These are phyloP conservation scores for Dione vanillae DNA, from an alignment of 2,888 invertebrate species.

Conservation along the genomic window DNA sequence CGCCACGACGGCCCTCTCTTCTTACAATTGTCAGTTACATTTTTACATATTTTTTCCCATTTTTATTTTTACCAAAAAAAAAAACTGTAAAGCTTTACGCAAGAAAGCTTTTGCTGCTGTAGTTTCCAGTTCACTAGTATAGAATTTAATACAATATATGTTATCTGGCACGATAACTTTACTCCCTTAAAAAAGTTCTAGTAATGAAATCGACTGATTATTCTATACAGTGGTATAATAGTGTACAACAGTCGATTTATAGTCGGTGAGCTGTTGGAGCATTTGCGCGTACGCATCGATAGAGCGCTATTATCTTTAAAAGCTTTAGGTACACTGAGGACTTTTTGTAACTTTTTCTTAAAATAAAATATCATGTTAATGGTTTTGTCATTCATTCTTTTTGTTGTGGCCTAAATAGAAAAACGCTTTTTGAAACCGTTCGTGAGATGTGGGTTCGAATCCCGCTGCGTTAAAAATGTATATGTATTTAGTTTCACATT, in stretches of 20 bases:
- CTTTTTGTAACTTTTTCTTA: too few relatives aligned
- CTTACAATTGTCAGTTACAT: too few relatives aligned
- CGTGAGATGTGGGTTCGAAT: too few relatives aligned
- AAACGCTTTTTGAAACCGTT: too few relatives aligned
- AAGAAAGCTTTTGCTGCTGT: background rate
- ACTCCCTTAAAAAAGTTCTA: constrained; percentile 61
- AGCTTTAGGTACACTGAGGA: constrained; percentile 50
- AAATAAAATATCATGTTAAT: too few relatives aligned
- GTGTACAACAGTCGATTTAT: constrained; percentile 75
- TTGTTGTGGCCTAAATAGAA: too few relatives aligned
- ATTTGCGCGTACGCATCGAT: constrained; percentile 69
- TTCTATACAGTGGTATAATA: constrained; percentile 57
- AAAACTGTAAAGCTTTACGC: background rate
- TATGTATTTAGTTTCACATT: too few relatives aligned
- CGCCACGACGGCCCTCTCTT: too few relatives aligned
- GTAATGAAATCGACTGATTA: constrained; percentile 76
- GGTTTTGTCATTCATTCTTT: too few relatives aligned
- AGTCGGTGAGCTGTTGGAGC: constrained; percentile 61
- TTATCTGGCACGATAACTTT: constrained; percentile 40
- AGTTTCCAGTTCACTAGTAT: background rate
- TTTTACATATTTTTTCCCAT: too few relatives aligned
- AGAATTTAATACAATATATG: constrained; percentile 19
- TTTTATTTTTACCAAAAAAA: too few relatives aligned
- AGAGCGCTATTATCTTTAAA: constrained; percentile 70
- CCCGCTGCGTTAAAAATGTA: too few relatives aligned